These are phyloP conservation scores for Manacus vitellinus DNA, from an alignment of 2,113 vertebrate species.

Conservation along the genomic window DNA sequence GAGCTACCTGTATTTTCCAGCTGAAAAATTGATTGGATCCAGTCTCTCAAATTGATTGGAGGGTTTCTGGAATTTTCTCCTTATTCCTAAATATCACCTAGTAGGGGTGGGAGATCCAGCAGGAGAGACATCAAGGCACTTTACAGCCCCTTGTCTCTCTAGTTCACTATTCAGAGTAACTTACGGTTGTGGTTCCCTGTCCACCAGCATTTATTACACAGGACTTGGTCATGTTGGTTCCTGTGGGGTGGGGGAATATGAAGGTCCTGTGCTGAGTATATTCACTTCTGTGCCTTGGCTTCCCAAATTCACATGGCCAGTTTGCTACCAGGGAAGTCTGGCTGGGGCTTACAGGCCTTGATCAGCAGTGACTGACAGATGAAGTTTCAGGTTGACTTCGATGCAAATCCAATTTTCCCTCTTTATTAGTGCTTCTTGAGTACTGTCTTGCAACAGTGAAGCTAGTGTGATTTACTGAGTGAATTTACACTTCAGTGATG, in stretches of 20 bases:
- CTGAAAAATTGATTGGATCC: background rate
- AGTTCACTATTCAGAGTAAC: background rate
- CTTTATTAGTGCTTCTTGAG: constrained; percentile 49
- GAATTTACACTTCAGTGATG: constrained; percentile 48
- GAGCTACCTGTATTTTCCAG: background rate
- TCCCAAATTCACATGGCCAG: background rate
- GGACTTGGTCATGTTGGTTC: background rate
- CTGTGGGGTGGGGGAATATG: background rate
- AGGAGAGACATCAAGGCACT: background rate
- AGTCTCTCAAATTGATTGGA: background rate
- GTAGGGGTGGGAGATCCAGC: background rate
- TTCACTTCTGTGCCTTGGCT: background rate
- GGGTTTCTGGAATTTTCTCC: background rate
- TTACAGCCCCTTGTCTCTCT: background rate
- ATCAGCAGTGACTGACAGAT: constrained; percentile 37
- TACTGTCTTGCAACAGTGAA: constrained; percentile 18
- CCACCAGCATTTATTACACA: background rate
- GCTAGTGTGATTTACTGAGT: background rate
- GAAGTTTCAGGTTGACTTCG: constrained; percentile 27
- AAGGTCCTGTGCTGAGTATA: background rate
- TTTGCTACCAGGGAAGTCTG: background rate
- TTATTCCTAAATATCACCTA: background rate
- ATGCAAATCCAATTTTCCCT: constrained; percentile 45
- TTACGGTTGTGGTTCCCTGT: background rate
- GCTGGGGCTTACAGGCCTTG: background rate